Evolutionary conservation across 2,888 invertebrate species (phyloP).

Genomic region (Loripinus fragilis): DNA sequence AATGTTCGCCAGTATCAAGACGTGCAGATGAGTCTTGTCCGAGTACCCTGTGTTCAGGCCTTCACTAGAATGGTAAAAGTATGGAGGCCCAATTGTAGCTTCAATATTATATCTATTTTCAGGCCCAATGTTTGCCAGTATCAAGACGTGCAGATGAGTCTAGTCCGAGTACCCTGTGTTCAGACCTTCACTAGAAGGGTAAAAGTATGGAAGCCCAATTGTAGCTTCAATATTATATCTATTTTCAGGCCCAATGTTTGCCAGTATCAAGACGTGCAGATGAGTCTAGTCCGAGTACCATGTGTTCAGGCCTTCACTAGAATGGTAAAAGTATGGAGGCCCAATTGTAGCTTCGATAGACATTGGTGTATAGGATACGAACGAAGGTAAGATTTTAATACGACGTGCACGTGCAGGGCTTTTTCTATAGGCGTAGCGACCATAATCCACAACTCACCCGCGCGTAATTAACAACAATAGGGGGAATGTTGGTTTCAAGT

Average conservation of each 20-base stretch:
- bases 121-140: constrained; percentile 85
- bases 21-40: constrained; percentile 83
- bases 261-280: constrained; percentile 84
- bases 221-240: constrained; percentile 81
- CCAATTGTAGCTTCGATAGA: constrained; percentile 83
- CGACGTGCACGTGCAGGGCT: background rate
- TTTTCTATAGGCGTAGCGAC: no score
- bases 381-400: constrained; percentile 83
- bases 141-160: constrained; percentile 84
- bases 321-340: constrained; percentile 84
- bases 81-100: constrained; percentile 85
- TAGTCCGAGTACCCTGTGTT: constrained; percentile 84
- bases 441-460: no score
- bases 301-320: constrained; percentile 84
- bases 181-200: constrained; percentile 84
- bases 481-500: no score
- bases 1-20: constrained; percentile 85
- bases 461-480: no score
- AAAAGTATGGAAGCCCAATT: constrained; percentile 84
- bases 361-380: constrained; percentile 84
- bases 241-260: constrained; percentile 85
- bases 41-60: constrained; percentile 84
- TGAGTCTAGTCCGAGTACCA: constrained; percentile 83
- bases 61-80: constrained; percentile 84
- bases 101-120: constrained; percentile 77